A percentile compares a stretch with the other conserved stretches of the same genome.
phyloP scores from a whole-genome alignment of 23 tunicate genomes.

The Ascidia mentula region DNA sequence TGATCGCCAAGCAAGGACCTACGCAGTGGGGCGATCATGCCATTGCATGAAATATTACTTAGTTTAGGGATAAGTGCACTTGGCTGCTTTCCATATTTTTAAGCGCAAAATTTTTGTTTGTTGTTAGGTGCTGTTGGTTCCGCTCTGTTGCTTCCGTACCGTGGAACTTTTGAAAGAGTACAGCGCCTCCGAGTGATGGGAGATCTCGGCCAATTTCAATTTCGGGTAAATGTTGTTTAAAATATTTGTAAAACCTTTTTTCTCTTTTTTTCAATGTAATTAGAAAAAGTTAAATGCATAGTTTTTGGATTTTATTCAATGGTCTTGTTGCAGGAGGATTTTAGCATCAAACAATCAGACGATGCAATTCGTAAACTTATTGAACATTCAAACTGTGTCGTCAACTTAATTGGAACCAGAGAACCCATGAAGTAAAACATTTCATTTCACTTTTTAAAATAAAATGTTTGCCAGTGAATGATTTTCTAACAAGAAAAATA shows the following conservation, averaged over 20 bases:
- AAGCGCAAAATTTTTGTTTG: neutral
- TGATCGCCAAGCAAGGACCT: too few species aligned
- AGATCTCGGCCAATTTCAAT: constrained; percentile 79
- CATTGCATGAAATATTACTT: too few species aligned
- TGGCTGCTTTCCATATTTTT: too few species aligned
- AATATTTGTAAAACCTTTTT: neutral
- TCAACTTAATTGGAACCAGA: constrained; percentile 66
- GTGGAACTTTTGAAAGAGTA: constrained; percentile 58
- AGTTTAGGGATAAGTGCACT: too few species aligned
- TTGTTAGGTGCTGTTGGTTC: constrained; percentile 55
- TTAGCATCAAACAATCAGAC: constrained; percentile 59
- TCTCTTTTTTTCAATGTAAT: neutral
- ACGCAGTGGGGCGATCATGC: too few species aligned
- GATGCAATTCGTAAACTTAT: constrained; percentile 59
- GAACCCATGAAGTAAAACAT: constrained; percentile 49
- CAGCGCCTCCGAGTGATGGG: constrained; percentile 65
- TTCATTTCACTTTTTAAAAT: too few species aligned
- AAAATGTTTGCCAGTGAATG: too few species aligned
- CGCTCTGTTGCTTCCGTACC: constrained; percentile 57
- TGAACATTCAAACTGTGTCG: constrained; percentile 83
- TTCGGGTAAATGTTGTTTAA: constrained; percentile 33
- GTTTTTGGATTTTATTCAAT: neutral
- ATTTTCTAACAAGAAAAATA: too few species aligned
- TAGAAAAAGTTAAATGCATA: neutral
- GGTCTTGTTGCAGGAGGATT: constrained; percentile 29